Conservation (phyloP, 2,888 invertebrate genomes). For the Parnassius glacialis region DNA sequence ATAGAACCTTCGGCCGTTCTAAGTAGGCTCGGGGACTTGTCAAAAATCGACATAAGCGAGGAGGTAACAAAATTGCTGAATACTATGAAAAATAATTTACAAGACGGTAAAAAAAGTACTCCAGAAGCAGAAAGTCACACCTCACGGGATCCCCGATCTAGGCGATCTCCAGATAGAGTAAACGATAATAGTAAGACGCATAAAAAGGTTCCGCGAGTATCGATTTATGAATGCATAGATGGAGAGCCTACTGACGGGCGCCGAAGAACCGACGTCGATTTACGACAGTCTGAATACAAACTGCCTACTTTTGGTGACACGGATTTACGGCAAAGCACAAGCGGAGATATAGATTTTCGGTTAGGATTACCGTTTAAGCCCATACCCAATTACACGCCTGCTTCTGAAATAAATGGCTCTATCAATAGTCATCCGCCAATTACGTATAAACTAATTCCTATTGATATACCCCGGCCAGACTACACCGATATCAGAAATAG, state of each 20-base stretch:
- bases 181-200: constrained; percentile 44
- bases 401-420: constrained; percentile 92
- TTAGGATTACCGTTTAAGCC: constrained; percentile 89
- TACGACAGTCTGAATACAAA: constrained; percentile 76
- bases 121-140: constrained; percentile 46
- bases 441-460: constrained; percentile 80
- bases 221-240: constrained; percentile 82
- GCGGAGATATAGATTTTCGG: constrained; percentile 88
- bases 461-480: constrained; percentile 87
- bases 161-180: constrained; percentile 62
- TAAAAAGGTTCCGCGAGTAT: constrained; percentile 67
- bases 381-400: constrained; percentile 90
- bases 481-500: constrained; percentile 87
- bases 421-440: constrained; percentile 89
- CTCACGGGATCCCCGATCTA: constrained; percentile 66
- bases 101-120: constrained; percentile 51
- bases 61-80: constrained; percentile 86
- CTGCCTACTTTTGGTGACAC: constrained; percentile 83
- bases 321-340: constrained; percentile 80
- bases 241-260: constrained; percentile 76
- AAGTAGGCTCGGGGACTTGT: constrained; percentile 85
- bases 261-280: constrained; percentile 75
- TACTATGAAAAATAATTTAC: constrained; percentile 79
- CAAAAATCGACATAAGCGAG: constrained; percentile 87
- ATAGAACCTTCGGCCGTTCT: constrained; percentile 78